Percentiles rank a stretch among this genome's conserved stretches.
Conservation (phyloP, 1,140 invertebrate genomes). For the Euglossa dilemma region DNA sequence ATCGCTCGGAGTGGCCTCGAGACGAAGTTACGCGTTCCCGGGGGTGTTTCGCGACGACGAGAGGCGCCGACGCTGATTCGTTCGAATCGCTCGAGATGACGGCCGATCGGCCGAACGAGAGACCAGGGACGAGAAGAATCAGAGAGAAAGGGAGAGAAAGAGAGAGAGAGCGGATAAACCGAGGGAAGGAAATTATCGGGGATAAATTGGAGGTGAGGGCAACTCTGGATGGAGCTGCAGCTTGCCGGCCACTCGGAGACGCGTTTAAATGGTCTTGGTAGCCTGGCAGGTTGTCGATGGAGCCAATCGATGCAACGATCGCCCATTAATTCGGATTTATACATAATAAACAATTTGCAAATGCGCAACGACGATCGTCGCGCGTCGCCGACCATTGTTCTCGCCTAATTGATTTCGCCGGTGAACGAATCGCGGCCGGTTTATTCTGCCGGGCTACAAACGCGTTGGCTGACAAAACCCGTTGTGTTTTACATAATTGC, state of each 20-base stretch:
- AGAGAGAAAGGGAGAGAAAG: too few species aligned
- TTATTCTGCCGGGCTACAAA: slow-evolving; percentile 22
- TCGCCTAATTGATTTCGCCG: slow-evolving; percentile 30
- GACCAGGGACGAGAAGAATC: not conserved
- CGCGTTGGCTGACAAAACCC: slow-evolving; percentile 2
- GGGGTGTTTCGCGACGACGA: not conserved
- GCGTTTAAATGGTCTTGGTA: slow-evolving; percentile 5
- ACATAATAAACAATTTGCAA: slow-evolving; percentile 50
- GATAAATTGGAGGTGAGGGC: slow-evolving; percentile 19
- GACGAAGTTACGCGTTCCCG: not conserved
- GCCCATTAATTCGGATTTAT: slow-evolving; percentile 34
- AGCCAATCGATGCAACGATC: not conserved
- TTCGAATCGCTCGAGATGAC: too few species aligned
- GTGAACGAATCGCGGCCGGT: slow-evolving; percentile 22
- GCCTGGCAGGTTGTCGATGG: too few species aligned
- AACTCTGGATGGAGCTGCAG: not conserved
- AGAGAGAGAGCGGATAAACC: not conserved
- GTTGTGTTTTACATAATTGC: slow-evolving; percentile 52
- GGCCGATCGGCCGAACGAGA: not conserved
- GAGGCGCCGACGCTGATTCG: too few species aligned
- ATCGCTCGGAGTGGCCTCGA: not conserved
- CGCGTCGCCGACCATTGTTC: slow-evolving; percentile 40
- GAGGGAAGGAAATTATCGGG: slow-evolving; percentile 1
- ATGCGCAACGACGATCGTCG: slow-evolving; percentile 5
- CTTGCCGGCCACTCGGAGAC: not conserved